phyloP scores from a whole-genome alignment of 2,888 invertebrate genomes.

The Lottia scabra region DNA sequence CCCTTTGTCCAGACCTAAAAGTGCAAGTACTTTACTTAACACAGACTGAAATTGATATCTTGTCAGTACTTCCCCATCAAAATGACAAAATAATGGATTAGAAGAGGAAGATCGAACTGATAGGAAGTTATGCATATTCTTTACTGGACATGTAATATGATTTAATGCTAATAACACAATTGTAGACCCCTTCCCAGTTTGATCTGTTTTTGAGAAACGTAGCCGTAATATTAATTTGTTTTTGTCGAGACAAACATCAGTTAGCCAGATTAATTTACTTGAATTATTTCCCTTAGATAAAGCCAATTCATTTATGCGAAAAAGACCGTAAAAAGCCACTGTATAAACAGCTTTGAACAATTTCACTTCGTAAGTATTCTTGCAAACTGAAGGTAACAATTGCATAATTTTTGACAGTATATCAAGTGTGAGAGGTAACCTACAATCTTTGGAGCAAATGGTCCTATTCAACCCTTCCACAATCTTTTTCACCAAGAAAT shows the following conservation, averaged over 20 bases:
- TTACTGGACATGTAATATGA: neutral
- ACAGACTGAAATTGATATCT: neutral
- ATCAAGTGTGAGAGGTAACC: neutral
- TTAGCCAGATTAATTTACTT: neutral
- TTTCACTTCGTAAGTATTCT: neutral
- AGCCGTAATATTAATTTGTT: neutral
- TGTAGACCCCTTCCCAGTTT: neutral
- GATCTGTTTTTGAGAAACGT: neutral
- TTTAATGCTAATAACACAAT: neutral
- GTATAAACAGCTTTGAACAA: too few species aligned
- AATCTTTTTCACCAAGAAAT: neutral
- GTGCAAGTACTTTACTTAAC: neutral
- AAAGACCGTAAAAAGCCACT: neutral
- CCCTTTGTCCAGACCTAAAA: neutral
- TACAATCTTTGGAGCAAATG: neutral
- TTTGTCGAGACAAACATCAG: neutral
- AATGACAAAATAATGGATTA: neutral
- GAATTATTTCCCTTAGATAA: neutral
- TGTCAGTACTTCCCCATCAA: neutral
- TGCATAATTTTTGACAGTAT: neutral
- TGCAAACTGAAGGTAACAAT: neutral
- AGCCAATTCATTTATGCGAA: neutral
- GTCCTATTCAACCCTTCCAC: neutral
- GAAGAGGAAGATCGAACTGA: neutral
- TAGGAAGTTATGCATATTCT: neutral